Base-by-base conservation (phyloP, 2,113 vertebrate species). In the Mastomys coucha region DNA sequence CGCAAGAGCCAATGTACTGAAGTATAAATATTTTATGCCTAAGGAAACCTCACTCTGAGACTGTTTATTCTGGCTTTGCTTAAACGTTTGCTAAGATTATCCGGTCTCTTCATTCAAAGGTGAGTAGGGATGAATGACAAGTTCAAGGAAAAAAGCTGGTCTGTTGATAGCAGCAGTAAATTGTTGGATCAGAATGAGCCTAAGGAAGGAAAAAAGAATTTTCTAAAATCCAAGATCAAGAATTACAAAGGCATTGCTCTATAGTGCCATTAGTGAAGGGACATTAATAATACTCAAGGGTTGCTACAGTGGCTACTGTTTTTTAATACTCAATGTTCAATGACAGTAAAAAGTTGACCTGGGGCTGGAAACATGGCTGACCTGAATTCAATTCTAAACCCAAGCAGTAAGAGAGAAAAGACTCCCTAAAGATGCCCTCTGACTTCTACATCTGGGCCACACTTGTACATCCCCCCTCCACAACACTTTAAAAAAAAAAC, bases 81-180 rank as follows among this genome's bases (percentile, higher is more conserved):
- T 95, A 60, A 84, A 95, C 45, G 33, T 87, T 89, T 45, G 72
- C 58, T 72, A 49, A 84, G 72, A 12, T 91, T 87, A 53, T 86
- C 56, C 70, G 26, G 12, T 60, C 11, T 81, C 77, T 84, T 70
- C 8, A 2, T 49, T 45, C 70, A 63, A 67, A 73, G 26, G 24
- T 63, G 19, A 92, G 72, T 69, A 87, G 69, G 56, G 36, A 28
- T 51, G 70, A 53, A 24, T 58, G 76, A 26, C 13, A 88, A 76
- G 26, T 63, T 94, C 56, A 63, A 93, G 70, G 22, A 81, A 65
- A 94, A 92, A 94, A 56, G 24, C 9, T 42, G 65, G 8, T 11
- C 63, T 84, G 13, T 5, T 42, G 42, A 90, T 3, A 88, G 33
- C 82, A 91, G 31, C 86, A 88, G 80, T 70, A 85, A 69, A 33